phyloP scores from a whole-genome alignment of 1,140 invertebrate species.

The Cotesia typhae region DNA sequence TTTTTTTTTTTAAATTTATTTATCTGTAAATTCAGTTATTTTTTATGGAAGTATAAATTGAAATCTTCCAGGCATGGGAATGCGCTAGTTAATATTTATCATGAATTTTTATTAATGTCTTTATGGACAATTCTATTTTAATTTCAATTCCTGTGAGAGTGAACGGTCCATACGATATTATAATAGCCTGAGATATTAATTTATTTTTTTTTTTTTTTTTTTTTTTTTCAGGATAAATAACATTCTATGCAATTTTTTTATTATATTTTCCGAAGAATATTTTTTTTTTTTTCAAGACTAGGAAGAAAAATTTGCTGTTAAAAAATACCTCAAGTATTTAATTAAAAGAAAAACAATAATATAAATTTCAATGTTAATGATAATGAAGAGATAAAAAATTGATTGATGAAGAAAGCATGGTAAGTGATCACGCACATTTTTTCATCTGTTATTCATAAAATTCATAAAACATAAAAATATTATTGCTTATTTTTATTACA shows the following conservation, averaged over 20 bases:
- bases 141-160: constrained; percentile 33
- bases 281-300: no score
- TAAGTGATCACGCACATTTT: not conserved
- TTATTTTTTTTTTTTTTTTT: not conserved
- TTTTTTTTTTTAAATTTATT: not conserved
- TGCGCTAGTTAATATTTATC: not conserved
- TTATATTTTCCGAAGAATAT: no score
- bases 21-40: not conserved
- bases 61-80: no score
- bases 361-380: not conserved
- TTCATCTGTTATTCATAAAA: not conserved
- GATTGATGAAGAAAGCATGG: constrained; percentile 12
- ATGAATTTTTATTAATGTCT: not conserved
- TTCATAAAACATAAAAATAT: not conserved
- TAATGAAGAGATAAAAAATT: not conserved
- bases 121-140: constrained; percentile 14
- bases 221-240: not conserved
- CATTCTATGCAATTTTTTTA: no score
- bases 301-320: no score
- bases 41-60: no score
- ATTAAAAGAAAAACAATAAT: not conserved
- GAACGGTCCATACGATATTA: constrained; percentile 10
- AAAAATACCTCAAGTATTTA: no score
- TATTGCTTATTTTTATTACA: constrained; percentile 2
- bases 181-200: not conserved